Evolutionary conservation across 2,888 invertebrate species (phyloP).

Genomic region (Aphidoletes aphidimyza): DNA sequence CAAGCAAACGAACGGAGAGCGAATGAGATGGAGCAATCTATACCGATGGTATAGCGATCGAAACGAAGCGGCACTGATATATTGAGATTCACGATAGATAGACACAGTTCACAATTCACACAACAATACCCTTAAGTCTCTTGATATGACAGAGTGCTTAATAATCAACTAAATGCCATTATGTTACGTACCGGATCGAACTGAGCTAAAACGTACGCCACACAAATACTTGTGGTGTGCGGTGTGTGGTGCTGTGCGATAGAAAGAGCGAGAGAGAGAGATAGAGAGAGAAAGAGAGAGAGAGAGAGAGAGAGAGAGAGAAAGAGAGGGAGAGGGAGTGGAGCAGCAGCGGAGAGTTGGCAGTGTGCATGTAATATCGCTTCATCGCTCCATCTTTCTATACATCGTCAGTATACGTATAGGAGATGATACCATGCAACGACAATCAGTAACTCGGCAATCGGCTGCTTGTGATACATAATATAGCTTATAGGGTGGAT

Average conservation of each 20-base stretch:
- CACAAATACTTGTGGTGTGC: too few relatives aligned
- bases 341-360: too few relatives aligned
- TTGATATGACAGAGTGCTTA: slow-evolving; percentile 51
- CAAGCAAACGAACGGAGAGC: not conserved
- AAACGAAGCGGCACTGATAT: not conserved
- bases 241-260: not conserved
- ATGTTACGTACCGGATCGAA: slow-evolving; percentile 15
- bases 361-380: slow-evolving; percentile 11
- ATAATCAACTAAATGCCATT: slow-evolving; percentile 41
- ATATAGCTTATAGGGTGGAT: not conserved
- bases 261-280: not conserved
- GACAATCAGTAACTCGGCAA: slow-evolving; percentile 12
- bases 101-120: slow-evolving; percentile 37
- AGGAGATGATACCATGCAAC: slow-evolving; percentile 35
- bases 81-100: slow-evolving; percentile 49
- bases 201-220: not conserved
- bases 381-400: slow-evolving; percentile 6
- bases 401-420: slow-evolving; percentile 6
- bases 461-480: not conserved
- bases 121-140: slow-evolving; percentile 44
- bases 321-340: not conserved
- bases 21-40: not conserved
- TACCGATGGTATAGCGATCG: not conserved
- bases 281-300: too few relatives aligned
- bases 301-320: not conserved